A percentile compares a stretch with the other conserved stretches of the same genome.
phyloP scores from a whole-genome alignment of 1,140 invertebrate genomes.

The Drosophila pachea region DNA sequence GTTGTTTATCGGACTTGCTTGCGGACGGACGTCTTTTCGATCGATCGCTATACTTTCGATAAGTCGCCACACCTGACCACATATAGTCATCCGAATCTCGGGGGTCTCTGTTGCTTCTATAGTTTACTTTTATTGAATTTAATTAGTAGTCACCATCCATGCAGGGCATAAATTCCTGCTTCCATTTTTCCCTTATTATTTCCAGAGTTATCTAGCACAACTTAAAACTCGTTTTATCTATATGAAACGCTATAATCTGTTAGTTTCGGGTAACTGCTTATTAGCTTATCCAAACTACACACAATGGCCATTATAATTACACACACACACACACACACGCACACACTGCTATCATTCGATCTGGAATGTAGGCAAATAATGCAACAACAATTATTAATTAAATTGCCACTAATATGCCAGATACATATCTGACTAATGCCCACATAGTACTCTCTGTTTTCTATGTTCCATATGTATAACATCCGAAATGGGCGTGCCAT shows the following conservation, averaged over 20 bases:
- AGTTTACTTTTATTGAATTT: no score
- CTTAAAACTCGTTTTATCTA: no score
- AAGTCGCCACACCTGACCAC: no score
- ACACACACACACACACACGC: not conserved
- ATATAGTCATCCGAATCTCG: no score
- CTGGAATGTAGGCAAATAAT: constrained; percentile 18
- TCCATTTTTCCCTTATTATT: no score
- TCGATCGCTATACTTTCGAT: no score
- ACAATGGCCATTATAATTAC: constrained; percentile 27
- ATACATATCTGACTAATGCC: constrained; percentile 52
- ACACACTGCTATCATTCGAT: constrained; percentile 11
- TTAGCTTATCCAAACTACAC: constrained; percentile 17
- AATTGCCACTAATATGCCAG: constrained; percentile 58
- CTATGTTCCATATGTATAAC: constrained; percentile 3
- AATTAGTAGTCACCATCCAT: no score
- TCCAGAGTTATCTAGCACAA: no score
- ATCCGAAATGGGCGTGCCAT: constrained; percentile 37
- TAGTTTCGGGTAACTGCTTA: constrained; percentile 21
- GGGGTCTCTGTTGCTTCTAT: no score
- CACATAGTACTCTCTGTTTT: constrained; percentile 14
- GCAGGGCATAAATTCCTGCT: no score
- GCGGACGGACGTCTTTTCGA: no score
- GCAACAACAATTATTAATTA: constrained; percentile 32
- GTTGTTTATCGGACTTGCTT: constrained; percentile 23
- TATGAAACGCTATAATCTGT: not conserved